A percentile compares a stretch with the other conserved stretches of the same genome.
phyloP scores from a whole-genome alignment of 2,888 invertebrate genomes.

The Acleris holmiana region DNA sequence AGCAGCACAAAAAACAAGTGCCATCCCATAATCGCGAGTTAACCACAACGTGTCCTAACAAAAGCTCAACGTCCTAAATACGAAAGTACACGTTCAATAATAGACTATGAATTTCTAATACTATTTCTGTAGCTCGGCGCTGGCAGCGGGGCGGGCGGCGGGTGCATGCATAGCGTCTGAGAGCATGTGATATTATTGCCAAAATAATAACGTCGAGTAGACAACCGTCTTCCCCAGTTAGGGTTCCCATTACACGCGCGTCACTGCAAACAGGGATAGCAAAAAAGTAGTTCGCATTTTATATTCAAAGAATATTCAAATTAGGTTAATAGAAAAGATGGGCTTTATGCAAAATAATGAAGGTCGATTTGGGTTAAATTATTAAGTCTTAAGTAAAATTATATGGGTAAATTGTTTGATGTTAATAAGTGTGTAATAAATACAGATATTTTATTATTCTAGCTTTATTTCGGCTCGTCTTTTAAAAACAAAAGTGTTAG shows the following conservation, averaged over 20 bases:
- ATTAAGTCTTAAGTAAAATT: too few relatives aligned
- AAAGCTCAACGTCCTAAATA: slow-evolving; percentile 62
- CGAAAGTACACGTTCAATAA: slow-evolving; percentile 68
- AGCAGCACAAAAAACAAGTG: slow-evolving; percentile 33
- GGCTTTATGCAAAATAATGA: too few relatives aligned
- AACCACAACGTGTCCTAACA: slow-evolving; percentile 44
- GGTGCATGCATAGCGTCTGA: slow-evolving; percentile 58
- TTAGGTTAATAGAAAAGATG: too few relatives aligned
- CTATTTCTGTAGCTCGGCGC: slow-evolving; percentile 68
- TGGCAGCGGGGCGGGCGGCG: slow-evolving; percentile 56
- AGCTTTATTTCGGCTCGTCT: too few relatives aligned
- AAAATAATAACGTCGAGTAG: slow-evolving; percentile 69
- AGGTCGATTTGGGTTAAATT: too few relatives aligned
- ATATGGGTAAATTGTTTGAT: too few relatives aligned
- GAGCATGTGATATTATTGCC: slow-evolving; percentile 73
- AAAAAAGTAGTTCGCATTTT: neutral
- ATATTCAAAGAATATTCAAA: too few relatives aligned
- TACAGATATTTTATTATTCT: too few relatives aligned
- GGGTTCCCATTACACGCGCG: slow-evolving; percentile 45
- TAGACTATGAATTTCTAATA: slow-evolving; percentile 73
- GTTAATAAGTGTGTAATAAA: too few relatives aligned
- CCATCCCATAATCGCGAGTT: slow-evolving; percentile 31
- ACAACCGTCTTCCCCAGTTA: slow-evolving; percentile 54
- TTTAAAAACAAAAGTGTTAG: too few relatives aligned
- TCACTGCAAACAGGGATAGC: slow-evolving; percentile 3